Evolutionary conservation across 2,797 vertebrate species (phyloP).

Genomic region (Anguilla anguilla): DNA sequence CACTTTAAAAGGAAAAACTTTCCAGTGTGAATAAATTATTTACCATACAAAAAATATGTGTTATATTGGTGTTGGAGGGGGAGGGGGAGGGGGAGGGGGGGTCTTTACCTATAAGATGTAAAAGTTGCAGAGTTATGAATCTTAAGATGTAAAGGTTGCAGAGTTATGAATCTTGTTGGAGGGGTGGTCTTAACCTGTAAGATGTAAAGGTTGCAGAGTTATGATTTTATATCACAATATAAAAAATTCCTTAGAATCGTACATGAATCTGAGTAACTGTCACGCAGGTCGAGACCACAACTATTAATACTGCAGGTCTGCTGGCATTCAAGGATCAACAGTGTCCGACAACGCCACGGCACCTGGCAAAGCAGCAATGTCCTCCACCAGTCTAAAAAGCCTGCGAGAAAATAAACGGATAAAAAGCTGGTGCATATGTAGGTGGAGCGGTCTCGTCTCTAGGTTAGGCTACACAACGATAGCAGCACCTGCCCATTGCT

Average conservation of each 20-base stretch:
- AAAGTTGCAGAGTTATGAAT: background rate
- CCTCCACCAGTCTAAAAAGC: background rate
- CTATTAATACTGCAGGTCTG: background rate
- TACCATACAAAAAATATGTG: background rate
- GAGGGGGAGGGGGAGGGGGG: too few relatives aligned
- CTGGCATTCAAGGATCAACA: background rate
- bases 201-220: background rate
- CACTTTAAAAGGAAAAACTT: background rate
- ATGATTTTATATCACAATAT: background rate
- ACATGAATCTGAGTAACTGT: background rate
- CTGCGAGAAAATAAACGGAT: background rate
- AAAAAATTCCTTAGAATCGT: background rate
- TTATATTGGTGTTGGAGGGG: background rate
- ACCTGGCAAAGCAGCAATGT: background rate
- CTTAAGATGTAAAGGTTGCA: background rate
- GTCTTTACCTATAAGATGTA: background rate
- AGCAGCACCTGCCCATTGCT: background rate
- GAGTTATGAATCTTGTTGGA: background rate
- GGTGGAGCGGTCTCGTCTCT: background rate
- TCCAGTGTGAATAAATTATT: background rate
- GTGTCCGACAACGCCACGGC: background rate
- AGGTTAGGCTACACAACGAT: background rate
- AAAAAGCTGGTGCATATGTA: background rate
- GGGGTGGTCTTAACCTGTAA: background rate
- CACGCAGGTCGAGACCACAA: background rate